Conservation (phyloP, 2,888 invertebrate species). For the Pachycephus smyrnensis region DNA sequence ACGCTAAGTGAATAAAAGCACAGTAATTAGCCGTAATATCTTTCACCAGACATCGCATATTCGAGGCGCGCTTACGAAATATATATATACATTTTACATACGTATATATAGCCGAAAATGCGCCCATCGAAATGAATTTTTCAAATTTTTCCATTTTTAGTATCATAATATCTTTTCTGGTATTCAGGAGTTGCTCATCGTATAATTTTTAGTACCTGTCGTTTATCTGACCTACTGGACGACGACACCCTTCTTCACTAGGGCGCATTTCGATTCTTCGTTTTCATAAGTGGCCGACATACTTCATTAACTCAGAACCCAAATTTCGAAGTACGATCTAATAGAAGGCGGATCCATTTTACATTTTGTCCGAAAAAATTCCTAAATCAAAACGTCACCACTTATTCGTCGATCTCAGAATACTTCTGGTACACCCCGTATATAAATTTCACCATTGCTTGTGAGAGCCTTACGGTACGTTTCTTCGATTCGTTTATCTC, state of each 20-base stretch:
- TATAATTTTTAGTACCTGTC: not conserved
- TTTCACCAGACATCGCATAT: not conserved
- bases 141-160: not conserved
- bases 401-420: not conserved
- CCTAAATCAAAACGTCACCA: not conserved
- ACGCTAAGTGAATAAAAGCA: constrained; percentile 10
- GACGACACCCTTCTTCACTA: too few relatives aligned
- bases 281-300: too few relatives aligned
- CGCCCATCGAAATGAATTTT: not conserved
- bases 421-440: not conserved
- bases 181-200: not conserved
- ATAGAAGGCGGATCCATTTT: too few relatives aligned
- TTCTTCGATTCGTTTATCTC: not conserved
- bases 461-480: not conserved
- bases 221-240: not conserved
- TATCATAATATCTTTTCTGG: not conserved
- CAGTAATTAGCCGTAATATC: constrained; percentile 3
- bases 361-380: not conserved
- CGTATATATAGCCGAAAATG: not conserved
- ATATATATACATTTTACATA: not conserved
- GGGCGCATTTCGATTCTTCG: too few relatives aligned
- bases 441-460: not conserved
- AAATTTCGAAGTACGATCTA: too few relatives aligned
- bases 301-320: too few relatives aligned
- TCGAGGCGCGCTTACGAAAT: not conserved